Conservation (phyloP, 2,888 invertebrate species). For the Drosophila nigritarsus region DNA sequence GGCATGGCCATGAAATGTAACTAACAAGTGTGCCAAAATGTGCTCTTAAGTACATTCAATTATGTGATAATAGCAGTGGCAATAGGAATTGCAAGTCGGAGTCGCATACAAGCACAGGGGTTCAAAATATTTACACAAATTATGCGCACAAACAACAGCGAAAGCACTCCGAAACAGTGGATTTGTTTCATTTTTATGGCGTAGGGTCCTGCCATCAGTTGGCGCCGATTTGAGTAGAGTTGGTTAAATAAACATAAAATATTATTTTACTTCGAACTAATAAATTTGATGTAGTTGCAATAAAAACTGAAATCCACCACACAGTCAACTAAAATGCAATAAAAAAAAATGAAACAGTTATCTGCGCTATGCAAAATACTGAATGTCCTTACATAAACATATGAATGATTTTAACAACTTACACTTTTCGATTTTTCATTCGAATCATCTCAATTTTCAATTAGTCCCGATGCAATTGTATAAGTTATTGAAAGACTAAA, state of each 20-base stretch:
- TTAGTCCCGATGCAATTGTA: background rate
- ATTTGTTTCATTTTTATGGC: slow-evolving; percentile 29
- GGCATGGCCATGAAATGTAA: slow-evolving; percentile 1
- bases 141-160: slow-evolving; percentile 34
- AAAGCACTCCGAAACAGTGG: slow-evolving; percentile 7
- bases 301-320: slow-evolving; percentile 62
- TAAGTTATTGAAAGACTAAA: background rate
- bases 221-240: slow-evolving; percentile 19
- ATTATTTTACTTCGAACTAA: slow-evolving; percentile 71
- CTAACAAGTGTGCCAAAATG: slow-evolving; percentile 14
- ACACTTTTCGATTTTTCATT: background rate
- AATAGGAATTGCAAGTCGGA: background rate
- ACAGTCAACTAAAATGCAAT: slow-evolving; percentile 69
- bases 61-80: slow-evolving; percentile 18
- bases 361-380: background rate
- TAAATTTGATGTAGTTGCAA: slow-evolving; percentile 68
- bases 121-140: slow-evolving; percentile 56
- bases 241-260: slow-evolving; percentile 68
- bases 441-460: background rate
- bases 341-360: slow-evolving; percentile 46
- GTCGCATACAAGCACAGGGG: slow-evolving; percentile 13
- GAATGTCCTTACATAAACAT: slow-evolving; percentile 13
- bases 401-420: background rate
- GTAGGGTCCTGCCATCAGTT: background rate
- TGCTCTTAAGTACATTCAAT: slow-evolving; percentile 17